Evolutionary conservation across 2,888 invertebrate genomes (phyloP).

Genomic region (Mesoligia furuncula): DNA sequence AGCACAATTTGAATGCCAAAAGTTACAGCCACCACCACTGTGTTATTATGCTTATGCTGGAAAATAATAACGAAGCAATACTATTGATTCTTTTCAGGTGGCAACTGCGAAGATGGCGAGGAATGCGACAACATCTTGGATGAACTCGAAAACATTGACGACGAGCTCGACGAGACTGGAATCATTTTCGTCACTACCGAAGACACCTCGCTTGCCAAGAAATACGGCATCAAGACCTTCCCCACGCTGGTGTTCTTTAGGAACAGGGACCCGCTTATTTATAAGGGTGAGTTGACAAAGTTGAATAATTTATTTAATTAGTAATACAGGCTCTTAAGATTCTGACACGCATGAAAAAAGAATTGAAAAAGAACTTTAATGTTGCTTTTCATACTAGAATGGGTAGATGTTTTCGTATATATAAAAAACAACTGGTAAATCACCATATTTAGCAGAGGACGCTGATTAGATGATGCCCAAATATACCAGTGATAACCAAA

Average conservation of each 20-base stretch:
- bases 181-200: slow-evolving; percentile 98
- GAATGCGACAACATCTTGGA: slow-evolving; percentile 96
- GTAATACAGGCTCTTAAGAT: background rate
- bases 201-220: slow-evolving; percentile 94
- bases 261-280: slow-evolving; percentile 96
- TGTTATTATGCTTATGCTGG: too few species aligned
- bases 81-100: slow-evolving; percentile 87
- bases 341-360: background rate
- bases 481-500: background rate
- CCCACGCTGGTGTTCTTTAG: slow-evolving; percentile 97
- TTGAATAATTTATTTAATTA: background rate
- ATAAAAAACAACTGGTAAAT: background rate
- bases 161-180: slow-evolving; percentile 97
- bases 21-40: background rate
- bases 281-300: slow-evolving; percentile 88
- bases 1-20: background rate
- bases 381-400: background rate
- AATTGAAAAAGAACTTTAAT: background rate
- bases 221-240: slow-evolving; percentile 95
- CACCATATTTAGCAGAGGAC: background rate
- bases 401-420: background rate
- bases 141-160: slow-evolving; percentile 97
- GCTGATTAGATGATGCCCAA: background rate
- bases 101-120: slow-evolving; percentile 96
- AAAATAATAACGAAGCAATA: slow-evolving; percentile 4